phyloP scores from a whole-genome alignment of 2,888 invertebrate species.

The Mesochorus sp. region DNA sequence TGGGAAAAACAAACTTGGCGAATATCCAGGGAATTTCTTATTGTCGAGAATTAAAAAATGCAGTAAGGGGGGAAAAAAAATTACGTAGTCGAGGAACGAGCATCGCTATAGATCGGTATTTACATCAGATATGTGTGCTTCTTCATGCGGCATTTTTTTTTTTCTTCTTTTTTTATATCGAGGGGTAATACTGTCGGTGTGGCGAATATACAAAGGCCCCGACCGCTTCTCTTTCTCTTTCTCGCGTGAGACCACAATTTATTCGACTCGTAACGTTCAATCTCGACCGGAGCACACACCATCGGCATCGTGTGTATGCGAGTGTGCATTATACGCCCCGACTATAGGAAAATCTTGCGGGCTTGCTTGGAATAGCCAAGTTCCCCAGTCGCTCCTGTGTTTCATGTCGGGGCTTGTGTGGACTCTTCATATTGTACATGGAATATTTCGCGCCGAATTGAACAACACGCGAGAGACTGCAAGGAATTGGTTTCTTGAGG shows the following conservation, averaged over 20 bases:
- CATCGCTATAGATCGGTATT: not conserved
- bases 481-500: no score
- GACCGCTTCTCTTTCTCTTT: conserved; percentile 9
- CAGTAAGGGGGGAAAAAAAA: not conserved
- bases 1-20: conserved; percentile 31
- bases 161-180: not conserved
- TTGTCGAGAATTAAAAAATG: conserved; percentile 13
- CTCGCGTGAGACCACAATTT: conserved; percentile 55
- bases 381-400: conserved; percentile 31
- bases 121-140: conserved; percentile 16
- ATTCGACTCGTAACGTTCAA: conserved; percentile 59
- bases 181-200: not conserved
- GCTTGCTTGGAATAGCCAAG: conserved; percentile 43
- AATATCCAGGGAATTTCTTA: conserved; percentile 27
- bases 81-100: not conserved
- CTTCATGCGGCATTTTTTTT: not conserved
- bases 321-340: no score
- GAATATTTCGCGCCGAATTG: no score
- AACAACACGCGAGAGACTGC: no score
- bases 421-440: conserved; percentile 37
- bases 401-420: conserved; percentile 34
- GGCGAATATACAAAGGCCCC: conserved; percentile 37
- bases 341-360: conserved; percentile 54
- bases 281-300: conserved; percentile 49
- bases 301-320: conserved; percentile 36